phyloP scores from a whole-genome alignment of 2,113 vertebrate genomes.

The Ia io region DNA sequence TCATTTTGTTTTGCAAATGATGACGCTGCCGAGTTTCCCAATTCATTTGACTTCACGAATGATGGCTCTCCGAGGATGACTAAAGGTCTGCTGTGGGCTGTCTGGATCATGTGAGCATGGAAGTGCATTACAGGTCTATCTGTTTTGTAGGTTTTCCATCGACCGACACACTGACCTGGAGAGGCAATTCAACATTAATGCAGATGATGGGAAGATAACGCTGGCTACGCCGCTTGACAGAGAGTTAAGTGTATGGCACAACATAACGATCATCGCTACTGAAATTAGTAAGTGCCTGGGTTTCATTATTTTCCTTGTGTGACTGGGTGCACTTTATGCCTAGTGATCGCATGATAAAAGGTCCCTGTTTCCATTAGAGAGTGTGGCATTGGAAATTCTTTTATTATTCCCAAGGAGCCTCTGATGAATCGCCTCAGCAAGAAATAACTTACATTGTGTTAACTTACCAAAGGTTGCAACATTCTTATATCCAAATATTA shows the following conservation, averaged over 20 bases:
- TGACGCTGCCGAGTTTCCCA: slow-evolving; percentile 65
- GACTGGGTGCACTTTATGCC: background rate
- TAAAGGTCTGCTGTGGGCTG: slow-evolving; percentile 56
- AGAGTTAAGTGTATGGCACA: slow-evolving; percentile 96
- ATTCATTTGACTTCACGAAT: slow-evolving; percentile 71
- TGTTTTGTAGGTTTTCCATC: slow-evolving; percentile 94
- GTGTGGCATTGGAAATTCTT: background rate
- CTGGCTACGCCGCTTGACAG: slow-evolving; percentile 95
- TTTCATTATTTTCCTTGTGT: slow-evolving; percentile 17
- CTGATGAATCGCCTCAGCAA: background rate
- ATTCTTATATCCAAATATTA: background rate
- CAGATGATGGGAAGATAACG: slow-evolving; percentile 96
- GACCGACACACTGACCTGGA: slow-evolving; percentile 98
- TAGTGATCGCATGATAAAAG: background rate
- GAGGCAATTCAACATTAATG: slow-evolving; percentile 98
- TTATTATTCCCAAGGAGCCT: background rate
- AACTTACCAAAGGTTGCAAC: background rate
- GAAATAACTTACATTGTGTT: background rate
- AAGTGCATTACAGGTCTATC: slow-evolving; percentile 75
- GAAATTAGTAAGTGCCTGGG: slow-evolving; percentile 92
- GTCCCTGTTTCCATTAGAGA: background rate
- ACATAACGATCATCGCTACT: slow-evolving; percentile 97
- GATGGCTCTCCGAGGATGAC: slow-evolving; percentile 67
- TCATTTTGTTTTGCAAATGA: slow-evolving; percentile 80
- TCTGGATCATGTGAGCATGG: slow-evolving; percentile 57